Evolutionary conservation across 2,113 vertebrate genomes (phyloP).

Genomic region (Notarius lentiginosus): DNA sequence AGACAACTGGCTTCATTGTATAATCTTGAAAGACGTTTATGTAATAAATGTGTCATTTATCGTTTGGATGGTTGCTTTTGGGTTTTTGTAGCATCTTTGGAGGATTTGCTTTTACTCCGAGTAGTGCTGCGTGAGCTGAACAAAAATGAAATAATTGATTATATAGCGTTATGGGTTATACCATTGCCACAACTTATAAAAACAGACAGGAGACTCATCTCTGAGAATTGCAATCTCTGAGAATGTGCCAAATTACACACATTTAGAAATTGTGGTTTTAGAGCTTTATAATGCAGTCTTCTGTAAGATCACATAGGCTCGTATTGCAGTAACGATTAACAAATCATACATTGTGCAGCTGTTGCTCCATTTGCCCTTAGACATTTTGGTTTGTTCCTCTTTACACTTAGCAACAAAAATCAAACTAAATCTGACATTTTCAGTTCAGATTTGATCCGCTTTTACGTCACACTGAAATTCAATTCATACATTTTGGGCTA

Average conservation of each 20-base stretch:
- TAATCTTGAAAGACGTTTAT: background rate
- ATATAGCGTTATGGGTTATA: background rate
- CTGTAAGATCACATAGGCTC: background rate
- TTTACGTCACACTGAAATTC: background rate
- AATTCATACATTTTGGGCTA: background rate
- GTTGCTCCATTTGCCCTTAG: no score
- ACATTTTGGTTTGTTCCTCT: no score
- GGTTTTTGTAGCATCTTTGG: background rate
- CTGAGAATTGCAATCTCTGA: background rate
- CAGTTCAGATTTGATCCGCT: background rate
- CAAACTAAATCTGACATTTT: background rate
- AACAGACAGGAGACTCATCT: background rate
- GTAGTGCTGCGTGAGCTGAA: background rate
- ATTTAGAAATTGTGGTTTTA: background rate
- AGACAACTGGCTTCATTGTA: background rate
- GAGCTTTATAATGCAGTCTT: background rate
- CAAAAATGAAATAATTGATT: background rate
- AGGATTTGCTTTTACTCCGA: background rate
- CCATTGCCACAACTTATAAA: background rate
- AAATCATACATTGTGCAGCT: background rate
- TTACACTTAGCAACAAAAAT: no score
- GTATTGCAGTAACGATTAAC: background rate
- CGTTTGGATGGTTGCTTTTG: background rate
- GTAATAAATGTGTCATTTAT: background rate
- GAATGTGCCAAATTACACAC: background rate